Conservation (phyloP, 2,797 vertebrate genomes). For the Echeneis naucrates region DNA sequence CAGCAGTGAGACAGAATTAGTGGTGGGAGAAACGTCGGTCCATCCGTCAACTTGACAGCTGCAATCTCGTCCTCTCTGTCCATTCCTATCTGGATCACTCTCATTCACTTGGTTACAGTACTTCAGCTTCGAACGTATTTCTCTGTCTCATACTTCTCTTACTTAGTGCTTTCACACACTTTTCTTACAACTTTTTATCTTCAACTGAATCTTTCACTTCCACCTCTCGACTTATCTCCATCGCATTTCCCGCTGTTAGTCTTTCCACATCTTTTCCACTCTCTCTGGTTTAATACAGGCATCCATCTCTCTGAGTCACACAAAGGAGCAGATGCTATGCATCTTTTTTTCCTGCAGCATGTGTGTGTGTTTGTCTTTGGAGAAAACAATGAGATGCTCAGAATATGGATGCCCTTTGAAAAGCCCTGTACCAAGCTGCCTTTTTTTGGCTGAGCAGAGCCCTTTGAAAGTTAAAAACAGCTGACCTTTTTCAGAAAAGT, state of each 20-base stretch:
- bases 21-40: conserved; percentile 51
- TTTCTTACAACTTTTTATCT: conserved; percentile 16
- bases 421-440: conserved; percentile 30
- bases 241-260: conserved; percentile 21
- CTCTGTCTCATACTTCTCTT: background rate
- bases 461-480: conserved; percentile 46
- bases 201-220: conserved; percentile 23
- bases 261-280: background rate
- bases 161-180: conserved; percentile 13
- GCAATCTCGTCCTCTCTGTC: conserved; percentile 57
- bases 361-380: background rate
- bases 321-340: background rate
- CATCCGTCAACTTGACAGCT: conserved; percentile 73
- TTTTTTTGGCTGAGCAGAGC: conserved; percentile 54
- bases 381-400: conserved; percentile 35
- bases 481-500: conserved; percentile 61
- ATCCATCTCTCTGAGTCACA: conserved; percentile 35
- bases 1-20: conserved; percentile 61
- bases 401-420: conserved; percentile 61
- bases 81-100: conserved; percentile 34
- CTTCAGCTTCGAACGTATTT: conserved; percentile 29
- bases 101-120: conserved; percentile 39
- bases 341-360: background rate
- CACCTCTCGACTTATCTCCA: conserved; percentile 27
- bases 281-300: conserved; percentile 31